Conservation (phyloP, 2,888 invertebrate species). For the Acrobasis consociella region DNA sequence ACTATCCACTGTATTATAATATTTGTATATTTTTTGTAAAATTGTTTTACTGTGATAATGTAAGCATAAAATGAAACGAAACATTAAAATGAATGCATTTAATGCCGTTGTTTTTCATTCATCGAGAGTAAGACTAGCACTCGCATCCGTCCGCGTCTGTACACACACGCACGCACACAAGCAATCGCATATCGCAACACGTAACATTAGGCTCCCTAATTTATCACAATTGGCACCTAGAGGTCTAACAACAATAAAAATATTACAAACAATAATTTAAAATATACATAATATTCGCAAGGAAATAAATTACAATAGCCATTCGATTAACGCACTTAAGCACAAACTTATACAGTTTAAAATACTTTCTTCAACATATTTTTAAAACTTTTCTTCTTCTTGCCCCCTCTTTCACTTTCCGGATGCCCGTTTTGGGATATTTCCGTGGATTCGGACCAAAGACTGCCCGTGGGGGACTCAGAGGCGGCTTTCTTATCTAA, state of each 20-base stretch:
- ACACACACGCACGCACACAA: slow-evolving; percentile 26
- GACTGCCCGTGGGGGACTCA: slow-evolving; percentile 72
- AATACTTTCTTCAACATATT: slow-evolving; percentile 91
- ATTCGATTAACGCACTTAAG: slow-evolving; percentile 26
- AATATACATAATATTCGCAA: slow-evolving; percentile 53
- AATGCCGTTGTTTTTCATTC: slow-evolving; percentile 71
- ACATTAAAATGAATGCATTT: slow-evolving; percentile 74
- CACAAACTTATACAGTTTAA: slow-evolving; percentile 62
- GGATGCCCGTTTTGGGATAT: slow-evolving; percentile 67
- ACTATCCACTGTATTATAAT: too few relatives aligned
- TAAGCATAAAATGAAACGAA: slow-evolving; percentile 49
- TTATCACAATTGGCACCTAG: slow-evolving; percentile 81
- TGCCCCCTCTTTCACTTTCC: slow-evolving; percentile 59
- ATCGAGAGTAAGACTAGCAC: slow-evolving; percentile 50
- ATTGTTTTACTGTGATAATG: slow-evolving; percentile 18
- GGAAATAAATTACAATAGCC: slow-evolving; percentile 72
- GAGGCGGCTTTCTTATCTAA: slow-evolving; percentile 64
- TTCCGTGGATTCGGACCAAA: slow-evolving; percentile 77
- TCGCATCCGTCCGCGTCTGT: slow-evolving; percentile 45
- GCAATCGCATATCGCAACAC: slow-evolving; percentile 49
- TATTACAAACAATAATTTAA: slow-evolving; percentile 53
- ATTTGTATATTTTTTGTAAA: slow-evolving; percentile 8
- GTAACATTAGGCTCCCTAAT: slow-evolving; percentile 73
- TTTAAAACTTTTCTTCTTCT: slow-evolving; percentile 87
- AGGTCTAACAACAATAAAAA: slow-evolving; percentile 61